A percentile compares a stretch with the other conserved stretches of the same genome.
phyloP scores from a whole-genome alignment of 1,140 invertebrate species.

The Drosophila burlai region DNA sequence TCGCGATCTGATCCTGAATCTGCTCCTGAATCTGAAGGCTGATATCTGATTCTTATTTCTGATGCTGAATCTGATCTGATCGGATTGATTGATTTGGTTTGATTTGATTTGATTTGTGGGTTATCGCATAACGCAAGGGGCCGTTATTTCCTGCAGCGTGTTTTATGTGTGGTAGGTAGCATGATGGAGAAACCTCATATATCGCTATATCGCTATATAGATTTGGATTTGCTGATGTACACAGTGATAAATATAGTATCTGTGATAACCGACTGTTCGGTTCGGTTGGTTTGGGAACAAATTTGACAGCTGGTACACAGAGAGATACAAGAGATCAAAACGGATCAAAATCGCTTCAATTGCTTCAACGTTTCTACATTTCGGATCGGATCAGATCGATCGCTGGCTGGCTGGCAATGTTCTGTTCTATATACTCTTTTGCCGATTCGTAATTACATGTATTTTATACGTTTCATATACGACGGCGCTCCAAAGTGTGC shows the following conservation, averaged over 20 bases:
- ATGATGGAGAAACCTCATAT: conserved; percentile 66
- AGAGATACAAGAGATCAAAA: conserved; percentile 36
- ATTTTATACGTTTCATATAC: conserved; percentile 33
- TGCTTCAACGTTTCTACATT: conserved; percentile 42
- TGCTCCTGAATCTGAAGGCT: conserved; percentile 5
- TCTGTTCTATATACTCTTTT: conserved; percentile 58
- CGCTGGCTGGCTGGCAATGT: conserved; percentile 43
- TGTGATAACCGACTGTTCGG: conserved; percentile 21
- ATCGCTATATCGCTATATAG: conserved; percentile 55
- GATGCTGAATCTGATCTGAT: conserved; percentile 36
- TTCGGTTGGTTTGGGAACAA: conserved; percentile 38
- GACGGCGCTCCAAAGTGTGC: conserved; percentile 53
- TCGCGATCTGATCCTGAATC: conserved; percentile 31
- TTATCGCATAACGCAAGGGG: conserved; percentile 59
- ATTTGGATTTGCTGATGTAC: conserved; percentile 49
- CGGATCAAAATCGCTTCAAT: conserved; percentile 46
- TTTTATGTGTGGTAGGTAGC: conserved; percentile 68
- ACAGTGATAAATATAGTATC: conserved; percentile 48
- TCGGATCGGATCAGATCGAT: conserved; percentile 18
- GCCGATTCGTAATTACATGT: conserved; percentile 51
- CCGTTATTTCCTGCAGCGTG: conserved; percentile 69
- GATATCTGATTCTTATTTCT: conserved; percentile 8
- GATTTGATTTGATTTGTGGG: conserved; percentile 31
- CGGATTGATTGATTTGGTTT: conserved; percentile 26
- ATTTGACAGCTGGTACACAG: conserved; percentile 55